Conservation (phyloP, 2,888 invertebrate species). For the Atethmia centrago region DNA sequence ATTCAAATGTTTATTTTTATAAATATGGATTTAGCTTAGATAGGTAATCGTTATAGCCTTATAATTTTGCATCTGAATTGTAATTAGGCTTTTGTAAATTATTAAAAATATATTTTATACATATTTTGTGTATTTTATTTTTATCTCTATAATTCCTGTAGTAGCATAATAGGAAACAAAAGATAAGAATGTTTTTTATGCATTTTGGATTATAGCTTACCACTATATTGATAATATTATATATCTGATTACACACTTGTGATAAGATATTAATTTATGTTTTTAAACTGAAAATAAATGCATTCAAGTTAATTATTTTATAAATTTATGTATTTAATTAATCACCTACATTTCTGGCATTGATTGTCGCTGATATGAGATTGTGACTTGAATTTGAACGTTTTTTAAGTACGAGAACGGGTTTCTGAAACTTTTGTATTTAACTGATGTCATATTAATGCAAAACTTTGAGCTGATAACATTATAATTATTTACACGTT, state of each 20-base stretch:
- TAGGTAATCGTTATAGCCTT: constrained; percentile 57
- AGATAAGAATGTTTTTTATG: constrained; percentile 1
- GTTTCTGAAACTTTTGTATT: no score
- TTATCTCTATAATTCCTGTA: neutral
- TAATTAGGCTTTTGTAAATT: constrained; percentile 70
- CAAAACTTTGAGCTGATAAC: no score
- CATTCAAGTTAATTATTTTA: neutral
- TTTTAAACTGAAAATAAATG: constrained; percentile 8
- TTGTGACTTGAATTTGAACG: no score
- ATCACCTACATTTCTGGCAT: no score
- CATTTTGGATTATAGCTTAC: neutral
- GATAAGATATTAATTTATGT: constrained; percentile 24
- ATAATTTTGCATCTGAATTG: constrained; percentile 63
- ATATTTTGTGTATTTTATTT: constrained; percentile 17
- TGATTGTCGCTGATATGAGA: no score
- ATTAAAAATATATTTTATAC: constrained; percentile 63
- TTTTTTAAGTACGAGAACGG: no score
- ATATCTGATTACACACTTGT: constrained; percentile 5
- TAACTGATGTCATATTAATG: no score
- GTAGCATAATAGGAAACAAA: neutral
- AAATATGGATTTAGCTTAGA: constrained; percentile 49
- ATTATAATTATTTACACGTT: no score
- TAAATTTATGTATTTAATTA: neutral
- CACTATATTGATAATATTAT: constrained; percentile 12
- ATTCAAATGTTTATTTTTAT: constrained; percentile 10